A percentile compares a stretch with the other conserved stretches of the same genome.
These are phyloP conservation scores for Corydoras maculifer DNA, from an alignment of 2,113 vertebrate genomes.

Conservation along the genomic window DNA sequence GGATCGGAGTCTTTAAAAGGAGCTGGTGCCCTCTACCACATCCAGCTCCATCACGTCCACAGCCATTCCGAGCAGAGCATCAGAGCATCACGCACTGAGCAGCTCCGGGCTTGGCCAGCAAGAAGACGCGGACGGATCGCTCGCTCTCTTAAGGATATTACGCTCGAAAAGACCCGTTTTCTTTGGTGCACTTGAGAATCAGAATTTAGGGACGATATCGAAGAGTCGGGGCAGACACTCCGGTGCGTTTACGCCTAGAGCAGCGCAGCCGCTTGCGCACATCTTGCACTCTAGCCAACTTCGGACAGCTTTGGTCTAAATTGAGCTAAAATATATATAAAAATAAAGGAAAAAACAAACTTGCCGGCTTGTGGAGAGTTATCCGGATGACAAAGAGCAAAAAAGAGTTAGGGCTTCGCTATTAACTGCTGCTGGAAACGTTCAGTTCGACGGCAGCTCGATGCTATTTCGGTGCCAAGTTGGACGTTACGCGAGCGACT, in stretches of 20 bases:
- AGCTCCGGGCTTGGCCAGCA: neutral
- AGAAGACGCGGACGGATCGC: neutral
- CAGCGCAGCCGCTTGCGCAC: neutral
- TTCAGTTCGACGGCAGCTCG: constrained; percentile 1
- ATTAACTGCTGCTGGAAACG: too few relatives aligned
- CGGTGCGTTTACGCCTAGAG: neutral
- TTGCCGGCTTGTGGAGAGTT: neutral
- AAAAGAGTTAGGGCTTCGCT: neutral
- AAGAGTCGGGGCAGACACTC: neutral
- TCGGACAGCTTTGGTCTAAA: neutral
- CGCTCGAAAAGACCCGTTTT: neutral
- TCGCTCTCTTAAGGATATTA: neutral
- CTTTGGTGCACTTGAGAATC: neutral
- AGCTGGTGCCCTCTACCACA: neutral
- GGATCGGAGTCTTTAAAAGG: neutral
- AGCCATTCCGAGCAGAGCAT: neutral
- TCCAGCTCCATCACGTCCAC: neutral
- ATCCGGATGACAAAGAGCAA: neutral
- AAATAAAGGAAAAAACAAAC: too few relatives aligned
- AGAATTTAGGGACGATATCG: neutral
- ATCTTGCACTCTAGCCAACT: neutral
- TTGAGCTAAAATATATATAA: neutral
- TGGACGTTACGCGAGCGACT: constrained; percentile 24
- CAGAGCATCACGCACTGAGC: neutral
- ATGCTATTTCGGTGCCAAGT: neutral